These are phyloP conservation scores for Acinonyx jubatus DNA, from an alignment of 2,113 vertebrate species.

Conservation along the genomic window DNA sequence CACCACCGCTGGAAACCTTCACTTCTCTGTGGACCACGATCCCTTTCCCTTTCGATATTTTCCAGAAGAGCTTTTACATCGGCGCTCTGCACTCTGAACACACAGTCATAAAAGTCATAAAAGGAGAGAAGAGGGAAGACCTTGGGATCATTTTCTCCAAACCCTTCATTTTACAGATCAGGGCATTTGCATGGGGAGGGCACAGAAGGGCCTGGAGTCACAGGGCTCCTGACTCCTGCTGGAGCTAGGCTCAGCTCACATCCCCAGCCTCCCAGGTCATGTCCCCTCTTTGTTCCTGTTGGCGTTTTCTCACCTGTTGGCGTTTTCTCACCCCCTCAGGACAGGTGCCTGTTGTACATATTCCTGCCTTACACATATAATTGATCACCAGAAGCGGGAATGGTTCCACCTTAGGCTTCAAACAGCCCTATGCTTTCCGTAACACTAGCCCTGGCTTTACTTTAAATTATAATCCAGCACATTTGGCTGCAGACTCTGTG, in stretches of 20 bases:
- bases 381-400: rapidly evolving
- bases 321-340: not conserved
- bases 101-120: not conserved
- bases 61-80: not conserved
- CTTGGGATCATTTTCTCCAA: not conserved
- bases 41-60: too few species aligned
- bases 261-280: rapidly evolving
- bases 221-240: not conserved
- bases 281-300: not conserved
- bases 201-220: not conserved
- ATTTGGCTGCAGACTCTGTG: not conserved
- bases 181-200: rapidly evolving
- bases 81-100: not conserved
- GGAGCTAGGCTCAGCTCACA: rapidly evolving
- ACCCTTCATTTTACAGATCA: not conserved
- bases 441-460: not conserved
- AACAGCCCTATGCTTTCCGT: not conserved
- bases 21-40: not conserved
- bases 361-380: not conserved
- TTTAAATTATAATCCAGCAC: not conserved
- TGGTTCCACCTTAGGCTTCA: not conserved
- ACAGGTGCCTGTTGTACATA: rapidly evolving
- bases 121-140: not conserved
- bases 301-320: not conserved
- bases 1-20: rapidly evolving